A percentile compares a stretch with the other conserved stretches of the same genome.
phyloP scores from a whole-genome alignment of 2,797 vertebrate genomes.

The Clarias pachynema region DNA sequence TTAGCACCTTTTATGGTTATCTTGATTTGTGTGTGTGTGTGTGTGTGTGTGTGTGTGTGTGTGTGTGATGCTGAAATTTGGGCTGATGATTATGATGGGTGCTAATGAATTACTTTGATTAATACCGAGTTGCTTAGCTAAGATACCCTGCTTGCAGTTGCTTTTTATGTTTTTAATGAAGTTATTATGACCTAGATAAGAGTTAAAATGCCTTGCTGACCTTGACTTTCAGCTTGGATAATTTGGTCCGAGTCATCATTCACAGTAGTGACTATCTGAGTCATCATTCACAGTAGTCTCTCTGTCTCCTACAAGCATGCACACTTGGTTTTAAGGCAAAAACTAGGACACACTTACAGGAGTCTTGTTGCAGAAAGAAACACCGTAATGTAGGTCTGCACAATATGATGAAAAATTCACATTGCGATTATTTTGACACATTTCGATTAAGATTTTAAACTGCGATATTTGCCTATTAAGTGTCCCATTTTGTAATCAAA shows the following conservation, averaged over 20 bases:
- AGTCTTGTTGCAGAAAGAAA: background rate
- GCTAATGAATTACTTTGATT: constrained; percentile 39
- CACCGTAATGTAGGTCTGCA: too few species aligned
- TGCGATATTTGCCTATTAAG: too few species aligned
- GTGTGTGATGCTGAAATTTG: background rate
- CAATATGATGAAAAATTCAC: too few species aligned
- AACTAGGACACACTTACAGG: background rate
- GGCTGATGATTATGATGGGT: constrained; percentile 19
- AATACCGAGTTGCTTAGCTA: constrained; percentile 28
- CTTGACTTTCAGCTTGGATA: constrained; percentile 42
- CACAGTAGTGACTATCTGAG: constrained; percentile 37
- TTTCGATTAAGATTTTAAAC: too few species aligned
- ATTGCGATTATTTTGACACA: too few species aligned
- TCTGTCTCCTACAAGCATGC: constrained; percentile 9
- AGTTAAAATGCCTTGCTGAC: constrained; percentile 44
- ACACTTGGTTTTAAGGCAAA: background rate
- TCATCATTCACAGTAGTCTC: constrained; percentile 34
- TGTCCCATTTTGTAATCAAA: too few species aligned
- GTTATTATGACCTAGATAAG: constrained; percentile 49
- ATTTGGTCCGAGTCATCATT: constrained; percentile 39
- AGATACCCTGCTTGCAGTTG: constrained; percentile 32
- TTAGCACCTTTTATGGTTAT: constrained; percentile 51
- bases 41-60: constrained; percentile 17
- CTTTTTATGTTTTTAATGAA: background rate
- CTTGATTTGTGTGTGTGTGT: constrained; percentile 36